Base-by-base conservation (phyloP, 2,113 vertebrate genomes). In the Romanogobio albipinnatus region DNA sequence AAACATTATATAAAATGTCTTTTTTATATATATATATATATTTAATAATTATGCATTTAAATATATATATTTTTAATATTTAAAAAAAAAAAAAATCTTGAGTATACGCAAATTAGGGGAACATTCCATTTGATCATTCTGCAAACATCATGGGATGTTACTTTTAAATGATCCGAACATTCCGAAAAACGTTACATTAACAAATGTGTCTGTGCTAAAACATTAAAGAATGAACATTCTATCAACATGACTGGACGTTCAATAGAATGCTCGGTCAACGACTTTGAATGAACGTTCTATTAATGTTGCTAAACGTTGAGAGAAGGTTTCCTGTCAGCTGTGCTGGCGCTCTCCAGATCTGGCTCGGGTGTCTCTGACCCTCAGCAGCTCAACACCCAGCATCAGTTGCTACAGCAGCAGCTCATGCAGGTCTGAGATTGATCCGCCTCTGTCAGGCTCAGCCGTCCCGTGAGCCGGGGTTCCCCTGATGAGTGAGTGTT, bases 401-500 rank as follows among this genome's bases (percentile, higher is more conserved):
- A 39, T 39, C 36, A 39, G 36, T 39, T 39, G 36, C 6, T 39
- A 6, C 5, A 39, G 36, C 1, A 39, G 36, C n/a, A n/a, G n/a
- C n/a, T n/a, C n/a, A n/a, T n/a, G n/a, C n/a, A n/a, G n/a, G n/a
- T n/a, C 39, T 39, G 39, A 39, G 39, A 7, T 7, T 39, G 39
- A 39, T 6, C 39, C 6, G 39, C 5, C 39, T 39, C 47, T 58
- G 51, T 10, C 9, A 0, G 75, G 33, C 36, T 22, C 15, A 61
- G 33, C 49, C 1, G 15, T 77, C 29, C 29, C 15, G 9, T 58
- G 61, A 3, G 22, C 33, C 3, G 76, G 58, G 58, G 58, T 62
- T 79, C 58, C 77, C 77, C 62, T 26, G 39, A 43, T 43, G 59
- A 59, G 24, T 43, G 59, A 59, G 24, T 9, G 39, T 33, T 84